A percentile compares a stretch with the other conserved stretches of the same genome.
phyloP scores from a whole-genome alignment of 2,888 invertebrate genomes.

The Epirrita christyi region DNA sequence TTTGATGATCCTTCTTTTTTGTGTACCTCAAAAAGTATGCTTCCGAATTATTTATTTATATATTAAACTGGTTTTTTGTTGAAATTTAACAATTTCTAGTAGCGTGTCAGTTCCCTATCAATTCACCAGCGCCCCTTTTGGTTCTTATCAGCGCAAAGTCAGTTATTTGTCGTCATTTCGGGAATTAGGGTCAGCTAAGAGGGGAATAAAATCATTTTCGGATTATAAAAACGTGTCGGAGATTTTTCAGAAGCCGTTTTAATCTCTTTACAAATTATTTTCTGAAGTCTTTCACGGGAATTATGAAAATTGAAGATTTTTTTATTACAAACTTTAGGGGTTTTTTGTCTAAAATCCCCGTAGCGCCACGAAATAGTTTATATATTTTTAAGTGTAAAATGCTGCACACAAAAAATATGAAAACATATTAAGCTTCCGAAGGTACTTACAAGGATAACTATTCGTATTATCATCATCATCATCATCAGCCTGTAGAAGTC shows the following conservation, averaged over 20 bases:
- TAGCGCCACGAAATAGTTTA: not conserved
- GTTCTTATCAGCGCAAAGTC: slow-evolving; percentile 33
- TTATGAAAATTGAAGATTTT: not conserved
- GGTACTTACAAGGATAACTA: too few species aligned
- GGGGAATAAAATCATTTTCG: slow-evolving; percentile 25
- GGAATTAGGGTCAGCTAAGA: slow-evolving; percentile 25
- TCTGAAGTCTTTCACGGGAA: slow-evolving; percentile 14
- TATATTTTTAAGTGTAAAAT: not conserved
- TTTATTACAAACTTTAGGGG: not conserved
- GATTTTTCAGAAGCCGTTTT: slow-evolving; percentile 19
- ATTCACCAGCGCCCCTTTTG: not conserved
- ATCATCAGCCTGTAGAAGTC: too few species aligned
- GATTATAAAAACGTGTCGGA: slow-evolving; percentile 30
- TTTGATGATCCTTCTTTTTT: too few species aligned
- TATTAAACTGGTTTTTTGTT: too few species aligned
- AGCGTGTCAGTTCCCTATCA: slow-evolving; percentile 13
- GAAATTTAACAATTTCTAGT: not conserved
- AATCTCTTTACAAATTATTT: slow-evolving; percentile 22
- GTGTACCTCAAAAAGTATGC: too few species aligned
- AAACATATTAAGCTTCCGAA: too few species aligned
- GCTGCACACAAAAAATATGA: too few species aligned
- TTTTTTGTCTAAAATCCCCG: not conserved
- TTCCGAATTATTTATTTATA: too few species aligned
- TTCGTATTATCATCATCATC: too few species aligned
- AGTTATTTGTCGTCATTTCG: slow-evolving; percentile 36